Evolutionary conservation across 2,797 vertebrate genomes (phyloP).

Genomic region (Tragelaphus eurycerus): DNA sequence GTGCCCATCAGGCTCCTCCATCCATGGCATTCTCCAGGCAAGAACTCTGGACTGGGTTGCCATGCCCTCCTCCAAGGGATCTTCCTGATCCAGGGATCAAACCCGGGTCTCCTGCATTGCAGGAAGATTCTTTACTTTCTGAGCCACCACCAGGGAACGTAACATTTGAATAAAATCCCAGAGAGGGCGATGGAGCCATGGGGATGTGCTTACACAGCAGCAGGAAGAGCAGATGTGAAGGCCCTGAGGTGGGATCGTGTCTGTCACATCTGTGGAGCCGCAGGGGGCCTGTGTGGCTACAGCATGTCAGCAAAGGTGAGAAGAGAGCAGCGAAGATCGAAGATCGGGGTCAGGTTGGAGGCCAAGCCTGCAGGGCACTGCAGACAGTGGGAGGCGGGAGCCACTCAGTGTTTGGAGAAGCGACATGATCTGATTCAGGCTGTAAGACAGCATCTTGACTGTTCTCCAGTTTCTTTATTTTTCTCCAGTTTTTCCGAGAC

Average conservation of each 20-base stretch:
- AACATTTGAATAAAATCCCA: not conserved
- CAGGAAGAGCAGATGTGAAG: not conserved
- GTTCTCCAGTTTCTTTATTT: not conserved
- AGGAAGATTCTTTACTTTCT: not conserved
- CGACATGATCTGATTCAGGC: not conserved
- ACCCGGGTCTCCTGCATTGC: not conserved
- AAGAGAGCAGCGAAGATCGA: too few relatives aligned
- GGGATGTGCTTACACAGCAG: not conserved
- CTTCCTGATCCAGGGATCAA: not conserved
- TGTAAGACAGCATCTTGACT: not conserved
- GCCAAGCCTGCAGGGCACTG: not conserved
- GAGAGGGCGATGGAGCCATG: not conserved
- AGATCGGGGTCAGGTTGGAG: not conserved
- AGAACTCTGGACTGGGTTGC: not conserved
- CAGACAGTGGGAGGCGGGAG: not conserved
- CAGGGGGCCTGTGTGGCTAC: not conserved
- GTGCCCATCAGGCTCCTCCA: not conserved
- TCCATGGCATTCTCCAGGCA: not conserved
- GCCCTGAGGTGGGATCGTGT: not conserved
- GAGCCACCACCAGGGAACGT: not conserved
- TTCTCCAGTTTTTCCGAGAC: not conserved
- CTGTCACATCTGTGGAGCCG: not conserved
- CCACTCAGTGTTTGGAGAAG: not conserved
- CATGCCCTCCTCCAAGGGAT: not conserved
- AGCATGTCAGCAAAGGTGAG: not conserved